phyloP scores from a whole-genome alignment of 2,797 vertebrate species.

The Rhinophrynus dorsalis region DNA sequence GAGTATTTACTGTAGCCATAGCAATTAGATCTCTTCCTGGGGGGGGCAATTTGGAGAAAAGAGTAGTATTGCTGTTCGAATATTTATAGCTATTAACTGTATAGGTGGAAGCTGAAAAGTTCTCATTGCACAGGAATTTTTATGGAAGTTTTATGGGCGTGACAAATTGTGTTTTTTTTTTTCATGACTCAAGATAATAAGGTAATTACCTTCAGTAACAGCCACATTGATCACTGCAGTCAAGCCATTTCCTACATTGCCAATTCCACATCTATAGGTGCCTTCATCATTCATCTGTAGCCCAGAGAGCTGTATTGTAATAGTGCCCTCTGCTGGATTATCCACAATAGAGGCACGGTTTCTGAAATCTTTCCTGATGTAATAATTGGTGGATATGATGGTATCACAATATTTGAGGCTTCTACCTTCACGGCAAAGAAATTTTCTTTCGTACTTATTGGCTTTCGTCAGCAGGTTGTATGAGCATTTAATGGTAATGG shows the following conservation, averaged over 20 bases:
- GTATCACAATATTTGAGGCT: slow-evolving; percentile 32
- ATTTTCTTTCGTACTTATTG: slow-evolving; percentile 67
- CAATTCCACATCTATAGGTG: slow-evolving; percentile 65
- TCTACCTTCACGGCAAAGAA: slow-evolving; percentile 59
- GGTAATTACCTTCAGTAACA: slow-evolving; percentile 59
- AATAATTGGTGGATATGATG: slow-evolving; percentile 49
- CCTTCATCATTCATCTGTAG: slow-evolving; percentile 49
- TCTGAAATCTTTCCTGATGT: accelerated
- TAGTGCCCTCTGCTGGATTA: slow-evolving; percentile 27
- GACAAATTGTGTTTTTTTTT: too few species aligned
- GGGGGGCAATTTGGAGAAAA: too few species aligned
- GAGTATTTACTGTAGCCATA: too few species aligned
- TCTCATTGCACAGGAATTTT: too few species aligned
- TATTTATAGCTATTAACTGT: too few species aligned
- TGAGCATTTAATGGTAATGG: slow-evolving; percentile 56
- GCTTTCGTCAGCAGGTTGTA: slow-evolving; percentile 54
- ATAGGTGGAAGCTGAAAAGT: too few species aligned
- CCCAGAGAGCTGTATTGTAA: slow-evolving; percentile 49
- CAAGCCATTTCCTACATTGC: slow-evolving; percentile 52
- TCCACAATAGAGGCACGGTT: slow-evolving; percentile 54
- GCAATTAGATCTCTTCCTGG: too few species aligned
- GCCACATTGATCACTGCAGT: slow-evolving; percentile 55
- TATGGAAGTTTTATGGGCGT: too few species aligned
- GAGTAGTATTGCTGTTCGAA: too few species aligned
- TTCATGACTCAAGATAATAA: too few species aligned